Conservation (phyloP, 2,797 vertebrate species). For the Pitangus sulphuratus region DNA sequence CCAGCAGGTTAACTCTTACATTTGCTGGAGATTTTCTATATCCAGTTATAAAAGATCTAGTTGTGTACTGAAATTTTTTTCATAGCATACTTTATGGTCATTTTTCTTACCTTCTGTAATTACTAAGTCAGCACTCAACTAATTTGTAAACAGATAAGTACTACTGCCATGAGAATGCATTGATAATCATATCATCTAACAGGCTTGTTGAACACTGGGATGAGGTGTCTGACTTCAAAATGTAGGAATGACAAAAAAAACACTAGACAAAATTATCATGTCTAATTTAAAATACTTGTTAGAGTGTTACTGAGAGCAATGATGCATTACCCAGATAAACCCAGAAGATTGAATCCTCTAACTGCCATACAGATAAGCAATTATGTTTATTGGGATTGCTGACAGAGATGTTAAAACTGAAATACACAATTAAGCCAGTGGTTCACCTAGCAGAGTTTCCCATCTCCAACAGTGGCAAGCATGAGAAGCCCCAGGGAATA, state of each 20-base stretch:
- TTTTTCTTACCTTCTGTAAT: background rate
- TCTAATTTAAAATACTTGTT: background rate
- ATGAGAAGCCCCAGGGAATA: background rate
- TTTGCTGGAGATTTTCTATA: background rate
- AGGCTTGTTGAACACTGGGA: background rate
- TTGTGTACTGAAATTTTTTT: background rate
- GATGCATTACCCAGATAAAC: background rate
- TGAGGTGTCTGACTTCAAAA: background rate
- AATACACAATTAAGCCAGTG: background rate
- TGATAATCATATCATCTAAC: background rate
- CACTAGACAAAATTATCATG: background rate
- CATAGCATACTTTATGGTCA: background rate
- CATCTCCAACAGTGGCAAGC: background rate
- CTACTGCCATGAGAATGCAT: background rate
- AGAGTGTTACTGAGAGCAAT: background rate
- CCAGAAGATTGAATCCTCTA: background rate
- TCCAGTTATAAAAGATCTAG: background rate
- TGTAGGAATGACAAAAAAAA: background rate
- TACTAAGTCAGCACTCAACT: background rate
- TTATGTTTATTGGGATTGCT: background rate
- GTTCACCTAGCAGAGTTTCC: background rate
- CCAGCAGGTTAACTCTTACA: background rate
- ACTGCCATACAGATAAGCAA: background rate
- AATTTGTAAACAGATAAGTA: background rate
- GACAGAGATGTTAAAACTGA: background rate